phyloP scores from a whole-genome alignment of 2,113 vertebrate species.

The Plecturocebus donacophilus region DNA sequence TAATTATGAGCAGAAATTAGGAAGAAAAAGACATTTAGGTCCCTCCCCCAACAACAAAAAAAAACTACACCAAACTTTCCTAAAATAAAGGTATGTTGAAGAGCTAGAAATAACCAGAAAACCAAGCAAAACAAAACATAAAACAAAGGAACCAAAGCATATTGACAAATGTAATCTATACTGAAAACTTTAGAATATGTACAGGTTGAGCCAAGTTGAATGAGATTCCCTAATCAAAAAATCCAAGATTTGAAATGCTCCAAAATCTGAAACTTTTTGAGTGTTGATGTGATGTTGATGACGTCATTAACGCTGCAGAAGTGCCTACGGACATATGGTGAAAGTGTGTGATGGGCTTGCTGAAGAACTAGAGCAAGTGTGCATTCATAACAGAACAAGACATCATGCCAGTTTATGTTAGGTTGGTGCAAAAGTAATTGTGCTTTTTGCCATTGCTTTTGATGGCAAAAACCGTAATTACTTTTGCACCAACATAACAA shows the following conservation, averaged over 20 bases:
- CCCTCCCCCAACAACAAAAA: not conserved
- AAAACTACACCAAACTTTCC: not conserved
- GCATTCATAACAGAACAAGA: not conserved
- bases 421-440: no score
- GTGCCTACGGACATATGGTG: not conserved
- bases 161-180: not conserved
- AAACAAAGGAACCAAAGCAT: constrained; percentile 9
- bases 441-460: no score
- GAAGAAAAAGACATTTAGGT: not conserved
- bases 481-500: not conserved
- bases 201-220: not conserved
- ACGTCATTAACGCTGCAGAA: not conserved
- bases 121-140: not conserved
- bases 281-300: not conserved
- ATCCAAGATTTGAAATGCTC: not conserved
- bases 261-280: not conserved
- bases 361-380: not conserved
- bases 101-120: constrained; percentile 35
- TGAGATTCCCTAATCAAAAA: not conserved
- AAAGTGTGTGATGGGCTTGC: not conserved
- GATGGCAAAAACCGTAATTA: no score
- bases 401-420: not conserved
- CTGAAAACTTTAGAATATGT: not conserved
- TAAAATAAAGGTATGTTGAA: not conserved
- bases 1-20: not conserved